Evolutionary conservation across 2,888 invertebrate genomes (phyloP).

Genomic region (Drosophila putrida): DNA sequence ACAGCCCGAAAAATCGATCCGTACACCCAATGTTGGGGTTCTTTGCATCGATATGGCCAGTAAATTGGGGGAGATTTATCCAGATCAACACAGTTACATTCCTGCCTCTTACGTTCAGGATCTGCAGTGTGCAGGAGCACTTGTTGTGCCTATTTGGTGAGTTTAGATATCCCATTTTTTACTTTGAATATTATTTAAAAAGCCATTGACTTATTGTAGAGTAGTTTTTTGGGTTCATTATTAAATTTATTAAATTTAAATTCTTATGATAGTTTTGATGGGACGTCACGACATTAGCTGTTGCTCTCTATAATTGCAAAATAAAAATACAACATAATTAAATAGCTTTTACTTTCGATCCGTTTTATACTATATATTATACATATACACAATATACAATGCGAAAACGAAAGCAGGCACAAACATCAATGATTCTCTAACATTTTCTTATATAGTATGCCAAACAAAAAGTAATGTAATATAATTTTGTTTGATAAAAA

Average conservation of each 20-base stretch:
- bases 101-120: conserved; percentile 94
- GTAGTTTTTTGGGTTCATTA: too few species aligned
- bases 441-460: neutral
- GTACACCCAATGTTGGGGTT: conserved; percentile 80
- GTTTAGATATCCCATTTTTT: conserved; percentile 45
- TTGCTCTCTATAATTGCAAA: neutral
- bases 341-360: too few species aligned
- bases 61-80: conserved; percentile 86
- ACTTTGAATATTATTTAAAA: too few species aligned
- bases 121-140: conserved; percentile 93
- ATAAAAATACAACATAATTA: neutral
- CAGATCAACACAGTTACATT: conserved; percentile 88
- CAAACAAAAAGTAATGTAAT: neutral
- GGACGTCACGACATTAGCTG: neutral
- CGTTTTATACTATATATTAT: too few species aligned
- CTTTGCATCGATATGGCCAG: conserved; percentile 89
- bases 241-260: too few species aligned
- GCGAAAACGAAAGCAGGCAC: neutral
- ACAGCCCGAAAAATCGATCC: neutral
- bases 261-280: neutral
- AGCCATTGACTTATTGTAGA: too few species aligned
- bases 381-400: too few species aligned
- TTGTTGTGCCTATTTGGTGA: conserved; percentile 93
- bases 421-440: neutral
- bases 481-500: neutral